Base-by-base conservation (phyloP, 1,140 invertebrate species). In the Brachionus paranguensis region DNA sequence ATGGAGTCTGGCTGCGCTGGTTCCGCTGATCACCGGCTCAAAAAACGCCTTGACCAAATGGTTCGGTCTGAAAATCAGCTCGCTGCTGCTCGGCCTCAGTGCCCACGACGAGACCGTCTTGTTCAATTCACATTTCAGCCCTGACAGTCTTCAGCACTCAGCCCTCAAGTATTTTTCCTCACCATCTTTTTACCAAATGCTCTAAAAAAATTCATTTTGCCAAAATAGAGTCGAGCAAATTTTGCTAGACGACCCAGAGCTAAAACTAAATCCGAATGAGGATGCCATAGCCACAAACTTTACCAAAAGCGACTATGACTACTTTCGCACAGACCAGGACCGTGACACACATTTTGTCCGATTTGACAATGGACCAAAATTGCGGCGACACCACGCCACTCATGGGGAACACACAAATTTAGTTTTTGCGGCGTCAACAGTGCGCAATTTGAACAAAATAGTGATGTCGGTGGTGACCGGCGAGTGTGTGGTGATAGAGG, bases 401-500 rank as follows among this genome's bases (percentile, higher is more conserved):
- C 14, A 33, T 8, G 33, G 0, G 27, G 3, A 3, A 29, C 60
- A 37, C 20, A 47, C 29, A 64, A 17, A 33, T 41, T 17, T 81
- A 6, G 27, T 81, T 14, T 24, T 81, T 8, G 64, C 47, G 2
- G 24, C 27, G 1, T 64, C 78, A 14, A 81, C 78, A 20, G 41
- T 20, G 60, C 7, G 37, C 20, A 81, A 81, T 81, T 41, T 81
- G 53, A 81, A 81, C 27, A 81, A 81, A 68, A 20, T 81, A 45
- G 64, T 64, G 1, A 68, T 60, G 64, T 60, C 78, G 14, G 43
- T 84, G 20, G 37, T 72, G 4, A 72, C 20, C 14, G 92, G 91
- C 20, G 93, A 93, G 88, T 93, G 95, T 43, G 91, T 97, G 43
- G 94, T 95, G 85, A 88, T 99, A 0, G 92, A 94, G 90, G 97